Evolutionary conservation across 1,140 invertebrate genomes (phyloP), one percentile per base, ranked within the genome.

Genomic region (Drosophila jambulina): DNA sequence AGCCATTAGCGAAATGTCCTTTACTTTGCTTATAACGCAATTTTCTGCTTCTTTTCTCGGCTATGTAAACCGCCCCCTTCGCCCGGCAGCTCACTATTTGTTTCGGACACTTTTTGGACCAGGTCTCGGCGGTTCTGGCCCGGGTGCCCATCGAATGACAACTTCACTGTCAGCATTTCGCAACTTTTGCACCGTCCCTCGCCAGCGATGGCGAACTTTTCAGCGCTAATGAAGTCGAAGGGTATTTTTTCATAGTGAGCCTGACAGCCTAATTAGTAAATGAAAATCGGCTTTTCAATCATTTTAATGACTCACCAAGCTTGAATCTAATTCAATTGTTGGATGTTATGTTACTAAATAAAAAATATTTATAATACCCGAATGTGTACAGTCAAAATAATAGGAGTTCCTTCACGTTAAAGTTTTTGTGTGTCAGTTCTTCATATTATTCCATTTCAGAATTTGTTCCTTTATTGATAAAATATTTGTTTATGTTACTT

Each of bases 21-120:
- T 88, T 90, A 90, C 80, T 88, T 90, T 84, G 81, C 84, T 88
- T 90, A 88, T 87, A 87, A 87, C 84, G 84, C 84, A 87, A 87
- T 87, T 87, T 87, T 81, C 77, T 65, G 80, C 74, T 71, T 56
- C 77, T 87, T 80, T 83, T 75, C 59, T 29, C 72, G 40, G 42
- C 59, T 25, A 38, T 21, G 21, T 15, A n/a, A n/a, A 6, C 36
- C 21, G 2, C 42, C 34, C 12, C 6, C 34, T 9, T 8, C 45
- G 4, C 40, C 29, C 40, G n/a, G 48, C 62, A 49, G 71, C 68
- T 76, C 77, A 88, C 83, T 80, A 75, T 82, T 85, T 82, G 82
- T 84, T 88, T 86, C 84, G 69, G 61, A 59, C 68, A 71, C 68
- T 67, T 86, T 85, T 83, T 67, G 67, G 80, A 65, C 80, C 80